Base-by-base conservation (phyloP, 1,140 invertebrate species). In the Ephestia elutella region DNA sequence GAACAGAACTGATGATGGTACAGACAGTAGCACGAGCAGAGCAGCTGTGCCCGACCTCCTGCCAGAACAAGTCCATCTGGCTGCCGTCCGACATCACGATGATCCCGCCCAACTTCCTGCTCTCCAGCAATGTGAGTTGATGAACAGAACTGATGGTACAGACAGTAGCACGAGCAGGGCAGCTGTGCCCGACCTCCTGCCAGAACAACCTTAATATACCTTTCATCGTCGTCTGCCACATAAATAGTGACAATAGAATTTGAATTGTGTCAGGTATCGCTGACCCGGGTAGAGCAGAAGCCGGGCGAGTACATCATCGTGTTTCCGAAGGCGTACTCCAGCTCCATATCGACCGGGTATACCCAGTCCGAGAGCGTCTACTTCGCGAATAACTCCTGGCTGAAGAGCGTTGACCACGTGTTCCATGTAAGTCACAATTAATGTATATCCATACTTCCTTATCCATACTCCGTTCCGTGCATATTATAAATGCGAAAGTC, bases 291-390 rank as follows among this genome's bases (percentile, higher is more conserved):
- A 5, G 93, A 96, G 0, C 97, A 99, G 82, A 92, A 95, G 60
- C 95, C 96, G 0, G 95, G 96, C 3, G 94, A 98, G 80, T 98
- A 96, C 82, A 93, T 98, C 56, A 91, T 98, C 1, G 95, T 98
- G 0, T 97, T 97, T 83, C 96, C 97, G 0, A 93, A 95, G 75
- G 94, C 95, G 0, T 98, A 97, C 75, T 97, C 96, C 0, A 95
- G 95, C 0, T 96, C 94, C 35, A 92, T 99, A 61, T 95, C 94
- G 66, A 97, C 96, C 1, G 96, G 97, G 2, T 98, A 96, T 80
- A 93, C 94, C 4, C 93, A 98, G 0, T 97, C 96, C 0, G 97
- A 99, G 81, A 97, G 96, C 75, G 96, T 98, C 0, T 98, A 97
- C 76, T 98, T 97, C 78, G 97, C 96, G 0, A 93, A 94, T n/a